Base-by-base conservation (phyloP, 2,113 vertebrate species). In the Lathamus discolor region DNA sequence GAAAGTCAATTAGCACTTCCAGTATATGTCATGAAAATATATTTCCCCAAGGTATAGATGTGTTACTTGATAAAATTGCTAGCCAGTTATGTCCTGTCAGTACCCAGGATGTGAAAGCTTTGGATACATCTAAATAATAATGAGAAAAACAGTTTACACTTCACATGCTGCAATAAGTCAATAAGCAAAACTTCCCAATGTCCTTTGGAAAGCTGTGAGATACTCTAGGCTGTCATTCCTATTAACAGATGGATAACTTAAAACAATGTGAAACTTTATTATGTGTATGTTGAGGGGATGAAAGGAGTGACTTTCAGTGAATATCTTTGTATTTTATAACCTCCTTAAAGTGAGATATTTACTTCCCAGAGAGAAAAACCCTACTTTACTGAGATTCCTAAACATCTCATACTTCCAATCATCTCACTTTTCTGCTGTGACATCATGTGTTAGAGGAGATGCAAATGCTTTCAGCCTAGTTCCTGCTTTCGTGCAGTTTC, bases 1-100 rank as follows among this genome's bases (percentile, higher is more conserved):
- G 95, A 92, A 97, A 97, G 96, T 95, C 95, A 98, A 96, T 98
- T 98, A 98, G 89, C 96, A 91, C 95, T 97, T 96, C 78, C 64
- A 85, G 39, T 68, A 78, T 84, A 85, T 90, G 95, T 85, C 49
- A 80, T 82, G 66, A 87, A 95, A 94, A 96, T 77, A 92, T 95
- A 97, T 98, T 98, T 97, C 96, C 96, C 97, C 52, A 61, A 75
- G 93, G 97, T 94, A 44, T 95, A 91, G 91, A 96, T 78, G 89
- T 95, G 93, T 90, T 97, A 69, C 90, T 96, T 92, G 90, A 61
- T 95, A 81, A 49, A 95, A 92, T 74, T 95, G 67, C 84, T 88
- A 93, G 91, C 80, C 96, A 93, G 90, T 95, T 95, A 92, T 4
- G n/a, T 91, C 93, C 62, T 94, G 44, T 96, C 92, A 95, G 96